Conservation (phyloP, 2,113 vertebrate genomes). For the Gymnobelideus leadbeateri region DNA sequence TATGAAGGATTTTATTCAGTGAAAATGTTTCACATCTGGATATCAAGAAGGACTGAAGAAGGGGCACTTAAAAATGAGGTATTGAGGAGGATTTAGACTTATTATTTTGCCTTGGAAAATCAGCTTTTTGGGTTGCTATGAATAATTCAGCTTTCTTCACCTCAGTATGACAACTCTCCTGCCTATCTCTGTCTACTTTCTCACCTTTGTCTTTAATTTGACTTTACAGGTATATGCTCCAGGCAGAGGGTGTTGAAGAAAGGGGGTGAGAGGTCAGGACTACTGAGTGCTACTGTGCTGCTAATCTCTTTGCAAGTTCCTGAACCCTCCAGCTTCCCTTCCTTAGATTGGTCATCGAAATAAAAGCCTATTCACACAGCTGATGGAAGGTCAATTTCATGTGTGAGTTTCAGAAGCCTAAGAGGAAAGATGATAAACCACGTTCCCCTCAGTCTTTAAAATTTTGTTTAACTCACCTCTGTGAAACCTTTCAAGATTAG, state of each 20-base stretch:
- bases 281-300: background rate
- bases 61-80: background rate
- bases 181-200: background rate
- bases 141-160: background rate
- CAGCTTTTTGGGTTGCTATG: background rate
- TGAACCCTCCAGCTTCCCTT: background rate
- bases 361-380: background rate
- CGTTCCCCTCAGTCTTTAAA: constrained; percentile 8
- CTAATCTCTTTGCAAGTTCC: background rate
- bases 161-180: background rate
- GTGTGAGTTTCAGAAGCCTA: background rate
- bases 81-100: background rate
- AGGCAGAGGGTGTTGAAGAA: background rate
- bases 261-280: background rate
- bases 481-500: background rate
- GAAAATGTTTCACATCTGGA: background rate
- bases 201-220: background rate
- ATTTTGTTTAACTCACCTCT: background rate
- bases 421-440: background rate
- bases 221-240: background rate
- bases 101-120: background rate
- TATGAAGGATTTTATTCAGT: background rate
- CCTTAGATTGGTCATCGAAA: background rate
- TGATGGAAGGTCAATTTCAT: background rate
- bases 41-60: background rate